Conservation (phyloP, 1,140 invertebrate genomes). For the Drosophila melanogaster region DNA sequence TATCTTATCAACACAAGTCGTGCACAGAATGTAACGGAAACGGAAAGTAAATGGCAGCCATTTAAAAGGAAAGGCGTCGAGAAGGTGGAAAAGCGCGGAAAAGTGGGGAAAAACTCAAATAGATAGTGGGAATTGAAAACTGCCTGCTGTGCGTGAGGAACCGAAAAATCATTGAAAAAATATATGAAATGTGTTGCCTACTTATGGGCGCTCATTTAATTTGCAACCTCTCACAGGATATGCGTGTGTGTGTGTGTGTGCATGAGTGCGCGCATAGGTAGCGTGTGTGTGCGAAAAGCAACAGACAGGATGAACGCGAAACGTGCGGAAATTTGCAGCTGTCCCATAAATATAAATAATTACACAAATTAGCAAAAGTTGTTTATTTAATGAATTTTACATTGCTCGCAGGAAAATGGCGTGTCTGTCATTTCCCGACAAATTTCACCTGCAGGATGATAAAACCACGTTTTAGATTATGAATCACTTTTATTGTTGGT, state of each 20-base stretch:
- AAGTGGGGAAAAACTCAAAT: background rate
- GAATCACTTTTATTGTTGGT: background rate
- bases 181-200: constrained; percentile 53
- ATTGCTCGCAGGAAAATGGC: constrained; percentile 52
- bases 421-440: constrained; percentile 31
- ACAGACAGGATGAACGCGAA: constrained; percentile 40
- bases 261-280: background rate
- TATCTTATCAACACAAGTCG: constrained; percentile 76
- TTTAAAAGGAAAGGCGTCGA: constrained; percentile 32
- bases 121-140: constrained; percentile 3
- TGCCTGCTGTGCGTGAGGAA: constrained; percentile 12
- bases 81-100: no score
- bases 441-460: constrained; percentile 16
- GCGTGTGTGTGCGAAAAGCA: constrained; percentile 14
- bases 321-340: constrained; percentile 63
- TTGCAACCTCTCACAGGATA: constrained; percentile 31
- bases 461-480: constrained; percentile 18
- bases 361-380: constrained; percentile 74
- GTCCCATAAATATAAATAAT: constrained; percentile 75
- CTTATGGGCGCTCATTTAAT: constrained; percentile 57
- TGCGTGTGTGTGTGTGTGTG: constrained; percentile 5
- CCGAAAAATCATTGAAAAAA: constrained; percentile 41
- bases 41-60: constrained; percentile 77
- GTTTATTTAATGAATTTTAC: constrained; percentile 77
- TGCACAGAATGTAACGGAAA: constrained; percentile 78